Conservation (phyloP, 2,797 vertebrate genomes). For the Squalus acanthias region DNA sequence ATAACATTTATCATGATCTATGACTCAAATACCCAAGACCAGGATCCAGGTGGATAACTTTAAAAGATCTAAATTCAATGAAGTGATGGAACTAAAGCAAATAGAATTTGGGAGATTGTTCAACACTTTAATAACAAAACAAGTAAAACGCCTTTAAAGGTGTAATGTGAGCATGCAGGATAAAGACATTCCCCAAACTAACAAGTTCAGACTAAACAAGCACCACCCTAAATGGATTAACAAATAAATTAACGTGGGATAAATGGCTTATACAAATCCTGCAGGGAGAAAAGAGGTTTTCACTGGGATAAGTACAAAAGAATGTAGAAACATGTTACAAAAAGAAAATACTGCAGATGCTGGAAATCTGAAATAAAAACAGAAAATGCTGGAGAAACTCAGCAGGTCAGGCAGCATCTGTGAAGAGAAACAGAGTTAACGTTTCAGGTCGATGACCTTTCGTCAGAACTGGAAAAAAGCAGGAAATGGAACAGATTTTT, state of each 20-base stretch:
- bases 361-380: too few species aligned
- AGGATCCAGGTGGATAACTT: background rate
- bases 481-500: too few species aligned
- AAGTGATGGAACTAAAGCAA: background rate
- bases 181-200: background rate
- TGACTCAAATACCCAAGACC: background rate
- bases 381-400: too few species aligned
- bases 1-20: background rate
- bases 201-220: background rate
- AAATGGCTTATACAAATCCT: background rate
- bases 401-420: too few species aligned
- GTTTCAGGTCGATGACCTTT: too few species aligned
- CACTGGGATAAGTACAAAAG: background rate
- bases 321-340: background rate
- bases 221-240: background rate
- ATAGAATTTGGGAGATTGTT: background rate
- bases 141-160: background rate
- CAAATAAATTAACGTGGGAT: background rate
- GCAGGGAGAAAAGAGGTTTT: background rate
- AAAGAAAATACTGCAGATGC: too few species aligned
- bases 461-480: too few species aligned
- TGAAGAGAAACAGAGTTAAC: too few species aligned
- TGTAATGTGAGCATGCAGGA: background rate
- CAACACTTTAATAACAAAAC: background rate
- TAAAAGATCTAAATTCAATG: background rate